These are phyloP conservation scores for Zoanthus sansibaricus DNA, from an alignment of 92 coral and sea anemone species.

Conservation along the genomic window DNA sequence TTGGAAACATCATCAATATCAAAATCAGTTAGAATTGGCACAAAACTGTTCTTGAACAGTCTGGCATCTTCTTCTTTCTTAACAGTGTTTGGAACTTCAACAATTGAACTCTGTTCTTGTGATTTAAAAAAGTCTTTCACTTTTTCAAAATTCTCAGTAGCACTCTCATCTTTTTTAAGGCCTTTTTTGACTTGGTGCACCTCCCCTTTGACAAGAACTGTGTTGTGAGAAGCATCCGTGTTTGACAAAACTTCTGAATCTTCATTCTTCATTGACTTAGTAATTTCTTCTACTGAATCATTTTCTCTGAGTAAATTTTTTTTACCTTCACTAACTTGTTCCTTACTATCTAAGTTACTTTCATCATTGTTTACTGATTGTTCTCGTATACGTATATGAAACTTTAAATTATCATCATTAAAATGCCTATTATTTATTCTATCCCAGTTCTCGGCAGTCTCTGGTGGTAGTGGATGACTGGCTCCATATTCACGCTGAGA, in stretches of 20 bases:
- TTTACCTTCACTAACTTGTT: slow-evolving; percentile 10
- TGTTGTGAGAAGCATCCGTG: slow-evolving; percentile 48
- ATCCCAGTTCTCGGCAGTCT: slow-evolving; percentile 51
- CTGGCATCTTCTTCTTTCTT: slow-evolving; percentile 81
- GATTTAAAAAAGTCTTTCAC: slow-evolving; percentile 96
- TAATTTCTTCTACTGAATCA: slow-evolving; percentile 5
- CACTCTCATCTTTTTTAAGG: slow-evolving; percentile 83
- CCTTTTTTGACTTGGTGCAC: slow-evolving; percentile 78
- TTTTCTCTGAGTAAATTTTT: background rate
- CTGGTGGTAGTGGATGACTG: slow-evolving; percentile 45
- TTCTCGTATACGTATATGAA: slow-evolving; percentile 43
- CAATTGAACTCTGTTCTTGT: slow-evolving; percentile 95
- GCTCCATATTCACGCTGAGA: slow-evolving; percentile 40
- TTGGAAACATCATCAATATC: slow-evolving; percentile 66
- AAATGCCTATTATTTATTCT: slow-evolving; percentile 53
- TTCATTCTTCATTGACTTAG: slow-evolving; percentile 11
- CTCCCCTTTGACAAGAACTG: slow-evolving; percentile 92
- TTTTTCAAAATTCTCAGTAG: slow-evolving; percentile 82
- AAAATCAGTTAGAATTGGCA: slow-evolving; percentile 64
- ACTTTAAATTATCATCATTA: background rate
- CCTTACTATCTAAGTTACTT: slow-evolving; percentile 38
- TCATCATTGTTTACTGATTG: slow-evolving; percentile 12
- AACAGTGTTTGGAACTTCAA: slow-evolving; percentile 93
- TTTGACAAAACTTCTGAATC: slow-evolving; percentile 3
- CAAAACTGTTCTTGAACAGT: slow-evolving; percentile 76